Conservation (phyloP, 64 coral and sea anemone genomes). For the Dendronephthya gigantea region DNA sequence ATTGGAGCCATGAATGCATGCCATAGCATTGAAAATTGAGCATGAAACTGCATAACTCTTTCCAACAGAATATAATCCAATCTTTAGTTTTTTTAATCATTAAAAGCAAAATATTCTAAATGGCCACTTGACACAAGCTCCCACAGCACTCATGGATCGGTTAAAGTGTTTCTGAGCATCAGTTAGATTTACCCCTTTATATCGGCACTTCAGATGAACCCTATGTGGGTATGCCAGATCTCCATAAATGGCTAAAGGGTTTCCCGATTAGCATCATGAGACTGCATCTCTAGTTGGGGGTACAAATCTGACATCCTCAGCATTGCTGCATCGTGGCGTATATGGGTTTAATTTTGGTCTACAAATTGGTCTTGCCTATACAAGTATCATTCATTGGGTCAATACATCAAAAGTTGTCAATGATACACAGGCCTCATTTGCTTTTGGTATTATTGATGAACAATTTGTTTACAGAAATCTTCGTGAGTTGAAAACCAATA, state of each 20-base stretch:
- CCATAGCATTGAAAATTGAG: background rate
- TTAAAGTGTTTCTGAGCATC: background rate
- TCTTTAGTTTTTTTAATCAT: background rate
- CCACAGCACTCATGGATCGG: background rate
- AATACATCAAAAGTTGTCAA: too few relatives aligned
- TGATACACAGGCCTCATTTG: too few relatives aligned
- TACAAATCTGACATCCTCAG: background rate
- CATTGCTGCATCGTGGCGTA: constrained; percentile 1
- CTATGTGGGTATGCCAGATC: background rate
- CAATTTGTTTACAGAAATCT: too few relatives aligned
- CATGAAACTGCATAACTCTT: constrained; percentile 13
- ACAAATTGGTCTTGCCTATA: too few relatives aligned
- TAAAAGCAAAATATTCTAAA: constrained; percentile 7
- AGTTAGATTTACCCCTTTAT: constrained; percentile 4
- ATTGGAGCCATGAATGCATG: background rate
- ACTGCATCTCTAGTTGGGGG: background rate
- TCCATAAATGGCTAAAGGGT: constrained; percentile 1
- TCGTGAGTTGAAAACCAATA: too few relatives aligned
- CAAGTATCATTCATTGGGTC: too few relatives aligned
- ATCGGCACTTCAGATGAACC: background rate
- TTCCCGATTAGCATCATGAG: background rate
- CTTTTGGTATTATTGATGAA: too few relatives aligned
- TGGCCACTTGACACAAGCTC: background rate
- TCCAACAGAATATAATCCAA: background rate
- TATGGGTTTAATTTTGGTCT: too few relatives aligned